Evolutionary conservation across 2,797 vertebrate species (phyloP).

Genomic region (Pteropus rufus): DNA sequence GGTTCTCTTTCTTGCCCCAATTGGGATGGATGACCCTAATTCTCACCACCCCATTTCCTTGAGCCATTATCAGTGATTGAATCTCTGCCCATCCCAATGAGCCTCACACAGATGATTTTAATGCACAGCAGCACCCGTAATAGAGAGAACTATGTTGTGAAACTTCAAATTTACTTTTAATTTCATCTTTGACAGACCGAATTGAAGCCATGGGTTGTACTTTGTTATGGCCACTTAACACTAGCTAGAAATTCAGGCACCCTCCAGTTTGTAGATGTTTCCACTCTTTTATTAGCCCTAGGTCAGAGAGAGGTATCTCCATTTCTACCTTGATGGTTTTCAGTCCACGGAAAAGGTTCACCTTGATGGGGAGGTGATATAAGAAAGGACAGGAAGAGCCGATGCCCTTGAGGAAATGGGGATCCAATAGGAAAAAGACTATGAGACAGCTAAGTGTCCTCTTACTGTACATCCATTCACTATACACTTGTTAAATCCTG

Average conservation of each 20-base stretch:
- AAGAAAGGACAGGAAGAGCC: not conserved
- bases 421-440: not conserved
- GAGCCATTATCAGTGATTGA: constrained; percentile 70
- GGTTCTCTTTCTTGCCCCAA: constrained; percentile 56
- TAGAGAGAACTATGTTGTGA: constrained; percentile 76
- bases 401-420: not conserved
- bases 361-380: not conserved
- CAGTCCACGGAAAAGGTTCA: not conserved
- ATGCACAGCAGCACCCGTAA: constrained; percentile 65
- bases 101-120: constrained; percentile 45
- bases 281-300: not conserved
- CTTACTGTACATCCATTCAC: not conserved
- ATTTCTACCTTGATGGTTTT: not conserved
- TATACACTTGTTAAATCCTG: not conserved
- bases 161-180: constrained; percentile 77
- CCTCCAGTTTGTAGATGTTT: not conserved
- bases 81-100: constrained; percentile 56
- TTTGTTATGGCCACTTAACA: constrained; percentile 63
- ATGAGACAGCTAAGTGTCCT: not conserved
- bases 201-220: constrained; percentile 63
- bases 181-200: constrained; percentile 69
- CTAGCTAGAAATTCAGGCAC: not conserved
- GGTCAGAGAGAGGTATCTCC: not conserved
- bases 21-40: constrained; percentile 73
- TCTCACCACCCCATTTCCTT: constrained; percentile 76